A percentile compares a stretch with the other conserved stretches of the same genome.
phyloP scores from a whole-genome alignment of 35 echinoderm and acorn worm species.

The Stichopus chloronotus region DNA sequence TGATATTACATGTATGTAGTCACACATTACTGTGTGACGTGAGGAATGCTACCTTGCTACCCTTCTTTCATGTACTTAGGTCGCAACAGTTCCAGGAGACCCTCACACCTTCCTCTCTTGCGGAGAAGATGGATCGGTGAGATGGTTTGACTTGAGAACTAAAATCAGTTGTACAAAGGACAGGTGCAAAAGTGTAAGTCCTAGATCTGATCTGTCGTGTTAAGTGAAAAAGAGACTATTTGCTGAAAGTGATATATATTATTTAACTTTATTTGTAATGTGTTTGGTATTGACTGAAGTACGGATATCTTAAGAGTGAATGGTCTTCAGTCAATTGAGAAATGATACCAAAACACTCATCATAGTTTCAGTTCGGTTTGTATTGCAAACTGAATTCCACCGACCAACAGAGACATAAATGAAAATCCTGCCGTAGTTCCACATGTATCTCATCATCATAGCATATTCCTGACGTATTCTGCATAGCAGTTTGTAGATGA shows the following conservation, averaged over 20 bases:
- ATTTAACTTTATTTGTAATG: not conserved
- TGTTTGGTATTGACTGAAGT: not conserved
- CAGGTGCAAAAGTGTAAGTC: conserved; percentile 89
- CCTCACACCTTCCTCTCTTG: conserved; percentile 93
- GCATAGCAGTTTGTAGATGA: no score
- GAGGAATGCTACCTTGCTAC: no score
- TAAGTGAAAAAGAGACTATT: not conserved
- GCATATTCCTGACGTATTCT: no score
- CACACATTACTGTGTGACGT: no score
- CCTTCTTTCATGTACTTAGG: conserved; percentile 22
- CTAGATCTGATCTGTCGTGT: not conserved
- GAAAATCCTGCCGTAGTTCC: no score
- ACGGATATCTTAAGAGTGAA: not conserved
- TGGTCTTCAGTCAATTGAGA: not conserved
- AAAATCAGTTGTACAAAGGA: conserved; percentile 92
- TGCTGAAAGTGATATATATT: not conserved
- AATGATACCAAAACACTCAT: no score
- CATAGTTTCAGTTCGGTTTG: no score
- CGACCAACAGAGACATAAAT: no score
- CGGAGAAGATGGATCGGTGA: conserved; percentile 93
- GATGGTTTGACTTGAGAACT: conserved; percentile 92
- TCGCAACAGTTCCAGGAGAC: conserved; percentile 85
- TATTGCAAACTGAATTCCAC: no score
- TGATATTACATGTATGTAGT: no score
- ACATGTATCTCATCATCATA: no score